phyloP scores from a whole-genome alignment of 2,113 vertebrate species.

The Fregetta grallaria region DNA sequence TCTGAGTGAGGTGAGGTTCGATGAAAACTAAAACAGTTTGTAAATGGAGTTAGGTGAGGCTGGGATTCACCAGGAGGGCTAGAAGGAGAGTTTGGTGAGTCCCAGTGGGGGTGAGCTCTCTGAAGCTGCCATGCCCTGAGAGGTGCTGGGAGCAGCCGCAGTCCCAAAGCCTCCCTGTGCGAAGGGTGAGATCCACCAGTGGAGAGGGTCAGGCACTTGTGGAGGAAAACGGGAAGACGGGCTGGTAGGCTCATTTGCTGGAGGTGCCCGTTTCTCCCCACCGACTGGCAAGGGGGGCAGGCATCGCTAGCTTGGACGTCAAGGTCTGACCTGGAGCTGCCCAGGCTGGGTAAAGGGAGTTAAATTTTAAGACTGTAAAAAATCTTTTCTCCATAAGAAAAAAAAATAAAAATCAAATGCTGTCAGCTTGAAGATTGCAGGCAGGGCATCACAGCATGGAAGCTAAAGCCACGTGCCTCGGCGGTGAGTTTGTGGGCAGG shows the following conservation, averaged over 20 bases:
- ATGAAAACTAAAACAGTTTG: background rate
- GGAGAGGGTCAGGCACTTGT: background rate
- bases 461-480: background rate
- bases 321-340: background rate
- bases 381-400: background rate
- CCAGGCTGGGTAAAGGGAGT: background rate
- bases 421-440: background rate
- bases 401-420: background rate
- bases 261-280: background rate
- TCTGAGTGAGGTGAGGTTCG: background rate
- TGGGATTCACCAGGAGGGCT: background rate
- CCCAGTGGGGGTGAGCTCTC: background rate
- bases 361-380: background rate
- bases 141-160: background rate
- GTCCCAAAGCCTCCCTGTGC: background rate
- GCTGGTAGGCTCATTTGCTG: background rate
- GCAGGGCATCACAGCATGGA: background rate
- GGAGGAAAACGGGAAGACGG: rapidly evolving
- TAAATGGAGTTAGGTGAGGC: background rate
- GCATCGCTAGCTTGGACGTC: rapidly evolving
- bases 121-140: background rate
- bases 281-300: background rate
- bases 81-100: background rate
- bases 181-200: background rate
- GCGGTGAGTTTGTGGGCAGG: background rate